Evolutionary conservation across 1,140 invertebrate species (phyloP), one percentile per base, ranked within the genome.

Genomic region (Nasonia giraulti): DNA sequence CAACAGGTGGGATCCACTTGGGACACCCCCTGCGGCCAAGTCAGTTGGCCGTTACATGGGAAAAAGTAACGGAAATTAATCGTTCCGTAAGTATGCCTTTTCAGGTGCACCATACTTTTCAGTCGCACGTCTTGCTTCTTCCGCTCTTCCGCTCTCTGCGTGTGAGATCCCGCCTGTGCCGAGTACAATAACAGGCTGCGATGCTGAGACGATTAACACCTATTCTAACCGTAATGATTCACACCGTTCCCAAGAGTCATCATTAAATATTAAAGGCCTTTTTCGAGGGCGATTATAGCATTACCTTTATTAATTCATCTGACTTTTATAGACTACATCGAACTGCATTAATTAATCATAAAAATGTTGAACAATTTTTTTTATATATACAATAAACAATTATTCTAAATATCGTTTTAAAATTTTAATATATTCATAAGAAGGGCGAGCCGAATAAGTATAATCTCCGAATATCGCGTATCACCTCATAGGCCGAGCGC

Each of bases 1-100:
- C 92, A 93, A 93, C 92, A 93, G 92, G 92, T 93, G 92, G 92
- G 92, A 91, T 91, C 88, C 89, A 89, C 88, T 86, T 86, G 86
- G 40, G 86, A 89, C 87, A 89, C 88, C 91, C 92, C 91, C 92
- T 91, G 89, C 89, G 84, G 87, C 85, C 88, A 89, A 91, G 91
- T 92, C 92, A 92, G 91, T 91, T 92, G 91, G 90, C 87, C 89
- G 89, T 89, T 91, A 83, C 87, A 91, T 93, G 92, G 92, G 92
- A 93, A 93, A 93, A 93, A 92, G 90, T 93, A 93, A 93, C 92
- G 90, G 92, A 91, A 92, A 91, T 92, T 91, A 90, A 90, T 91
- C 44, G 90, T 89, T 86, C 50, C 78, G 55, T 84, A n/a, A 66
- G 76, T 81, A 44, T 86, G 31, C 66, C 40, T 71, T 50, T 69